Conservation (phyloP, 2,797 vertebrate species). For the Pangasius sanitwongsei region DNA sequence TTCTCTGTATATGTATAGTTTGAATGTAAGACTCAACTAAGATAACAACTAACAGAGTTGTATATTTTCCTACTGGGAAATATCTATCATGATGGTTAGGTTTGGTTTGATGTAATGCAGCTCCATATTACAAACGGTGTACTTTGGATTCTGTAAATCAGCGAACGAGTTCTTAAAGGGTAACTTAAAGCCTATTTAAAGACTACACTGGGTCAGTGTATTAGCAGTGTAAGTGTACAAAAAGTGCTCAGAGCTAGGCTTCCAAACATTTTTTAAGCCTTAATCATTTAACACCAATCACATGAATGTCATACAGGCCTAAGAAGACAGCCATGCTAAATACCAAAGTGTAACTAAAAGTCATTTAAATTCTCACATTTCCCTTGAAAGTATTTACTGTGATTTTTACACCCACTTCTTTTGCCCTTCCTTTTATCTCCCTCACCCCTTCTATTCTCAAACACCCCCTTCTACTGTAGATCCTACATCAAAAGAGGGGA, state of each 20-base stretch:
- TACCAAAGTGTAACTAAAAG: background rate
- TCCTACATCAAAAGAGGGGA: conserved; percentile 54
- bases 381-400: background rate
- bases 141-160: conserved; percentile 16
- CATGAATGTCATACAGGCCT: conserved; percentile 6
- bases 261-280: background rate
- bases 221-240: conserved; percentile 33
- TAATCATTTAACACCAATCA: conserved; percentile 23
- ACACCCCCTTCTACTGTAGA: conserved; percentile 47
- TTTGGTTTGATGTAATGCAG: background rate
- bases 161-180: conserved; percentile 25
- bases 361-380: conserved; percentile 6
- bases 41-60: background rate
- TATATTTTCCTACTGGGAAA: background rate
- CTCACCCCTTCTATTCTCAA: conserved; percentile 34
- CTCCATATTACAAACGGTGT: background rate
- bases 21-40: background rate
- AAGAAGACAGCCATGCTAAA: background rate
- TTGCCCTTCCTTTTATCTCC: conserved; percentile 33
- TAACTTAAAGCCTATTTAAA: conserved; percentile 54
- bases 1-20: background rate
- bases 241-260: background rate
- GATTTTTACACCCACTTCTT: conserved; percentile 35
- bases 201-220: conserved; percentile 45
- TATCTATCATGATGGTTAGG: background rate